Evolutionary conservation across 1,140 invertebrate species (phyloP).

Genomic region (Papilio helenus): DNA sequence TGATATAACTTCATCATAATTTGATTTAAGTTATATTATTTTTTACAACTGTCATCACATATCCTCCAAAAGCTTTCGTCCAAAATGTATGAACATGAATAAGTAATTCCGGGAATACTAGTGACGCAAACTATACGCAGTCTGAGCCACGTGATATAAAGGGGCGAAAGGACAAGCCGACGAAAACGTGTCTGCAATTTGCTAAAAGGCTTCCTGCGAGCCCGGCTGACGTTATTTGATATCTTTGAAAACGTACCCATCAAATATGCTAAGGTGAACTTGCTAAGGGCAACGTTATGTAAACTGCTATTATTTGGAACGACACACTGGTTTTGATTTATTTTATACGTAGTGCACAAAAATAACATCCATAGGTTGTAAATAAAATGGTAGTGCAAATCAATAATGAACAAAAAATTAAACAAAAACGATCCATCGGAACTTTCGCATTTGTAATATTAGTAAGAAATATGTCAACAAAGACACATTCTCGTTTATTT

Average conservation of each 20-base stretch:
- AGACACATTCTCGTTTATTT: too few relatives aligned
- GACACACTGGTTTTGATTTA: not conserved
- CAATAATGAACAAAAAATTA: too few relatives aligned
- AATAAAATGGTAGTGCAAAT: too few relatives aligned
- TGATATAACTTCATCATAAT: too few relatives aligned
- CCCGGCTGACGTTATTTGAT: conserved; percentile 59
- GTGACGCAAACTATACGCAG: not conserved
- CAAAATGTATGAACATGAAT: not conserved
- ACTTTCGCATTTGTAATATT: too few relatives aligned
- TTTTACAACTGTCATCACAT: too few relatives aligned
- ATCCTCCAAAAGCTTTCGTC: too few relatives aligned
- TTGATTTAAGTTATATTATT: too few relatives aligned
- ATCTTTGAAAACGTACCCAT: conserved; percentile 53
- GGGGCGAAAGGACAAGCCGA: conserved; percentile 18
- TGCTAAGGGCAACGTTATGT: not conserved
- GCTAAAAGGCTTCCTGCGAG: conserved; percentile 68
- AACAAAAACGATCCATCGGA: too few relatives aligned
- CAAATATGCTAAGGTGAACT: conserved; percentile 33
- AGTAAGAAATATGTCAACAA: too few relatives aligned
- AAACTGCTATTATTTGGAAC: not conserved
- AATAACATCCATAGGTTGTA: too few relatives aligned
- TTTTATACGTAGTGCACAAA: not conserved
- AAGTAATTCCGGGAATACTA: not conserved
- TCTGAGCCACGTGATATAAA: not conserved
- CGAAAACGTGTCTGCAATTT: conserved; percentile 61